Percentiles rank a stretch among this genome's conserved stretches.
Conservation (phyloP, 2,888 invertebrate species). For the Deroplatys truncata region DNA sequence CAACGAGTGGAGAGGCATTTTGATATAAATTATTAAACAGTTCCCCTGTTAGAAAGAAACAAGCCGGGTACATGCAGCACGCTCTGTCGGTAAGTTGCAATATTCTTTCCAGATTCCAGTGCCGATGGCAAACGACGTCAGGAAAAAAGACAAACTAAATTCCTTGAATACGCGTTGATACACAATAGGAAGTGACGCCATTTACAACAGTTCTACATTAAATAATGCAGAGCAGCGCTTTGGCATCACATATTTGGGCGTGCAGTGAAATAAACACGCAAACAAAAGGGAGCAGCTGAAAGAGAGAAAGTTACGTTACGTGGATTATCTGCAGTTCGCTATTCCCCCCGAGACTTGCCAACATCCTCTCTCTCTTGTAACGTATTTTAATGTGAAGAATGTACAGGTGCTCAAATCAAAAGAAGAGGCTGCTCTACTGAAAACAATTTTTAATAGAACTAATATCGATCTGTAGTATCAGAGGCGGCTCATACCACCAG, state of each 20-base stretch:
- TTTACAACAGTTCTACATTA: background rate
- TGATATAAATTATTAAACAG: too few species aligned
- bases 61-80: background rate
- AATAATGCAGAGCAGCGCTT: background rate
- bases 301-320: background rate
- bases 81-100: background rate
- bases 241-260: background rate
- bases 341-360: background rate
- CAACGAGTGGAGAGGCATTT: too few species aligned
- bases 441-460: background rate
- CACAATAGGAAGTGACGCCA: background rate
- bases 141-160: background rate
- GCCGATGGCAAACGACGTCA: background rate
- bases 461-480: background rate
- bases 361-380: background rate
- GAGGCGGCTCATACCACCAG: background rate
- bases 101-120: background rate
- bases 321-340: background rate
- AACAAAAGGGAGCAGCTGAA: background rate
- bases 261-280: background rate
- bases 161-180: background rate
- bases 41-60: background rate
- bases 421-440: background rate
- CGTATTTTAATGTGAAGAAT: background rate
- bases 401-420: background rate